Evolutionary conservation across 2,888 invertebrate species (phyloP), one percentile per base, ranked within the genome.

Genomic region (Xylota segnis): DNA sequence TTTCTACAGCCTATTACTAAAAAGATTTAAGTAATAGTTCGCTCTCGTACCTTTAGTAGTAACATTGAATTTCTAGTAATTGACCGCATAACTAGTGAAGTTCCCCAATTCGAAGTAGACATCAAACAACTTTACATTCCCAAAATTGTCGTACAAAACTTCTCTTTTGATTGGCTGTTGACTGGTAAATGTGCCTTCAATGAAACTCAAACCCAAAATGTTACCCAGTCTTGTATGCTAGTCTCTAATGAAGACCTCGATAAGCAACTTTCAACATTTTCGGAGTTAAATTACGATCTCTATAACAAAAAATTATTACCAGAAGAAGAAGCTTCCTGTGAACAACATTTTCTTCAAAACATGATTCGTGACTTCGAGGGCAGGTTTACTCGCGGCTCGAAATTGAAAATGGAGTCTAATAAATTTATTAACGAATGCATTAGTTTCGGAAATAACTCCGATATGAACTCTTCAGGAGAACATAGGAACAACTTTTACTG

Each of bases 101-200:
- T 66, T 23, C 40, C 66, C n/a, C 52, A 66, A 66, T 37, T 50
- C 34, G 50, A 65, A 50, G 4, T 50, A 0, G 34, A 65, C 23
- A 50, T 23, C 18, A 47, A 47, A 10, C 52, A 40, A 14, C 14
- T 66, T 1, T 18, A 4, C 14, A 52, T 66, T 52, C 66, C 52
- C 12, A 27, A 23, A 14, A 23, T 52, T 4, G 6, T 6, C 1
- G 52, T 37, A 6, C 29, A 29, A 29, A 29, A 29, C 29, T 29
- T 5, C 3, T 29, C 29, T 4, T 29, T 56, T 29, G 14, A 32
- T 29, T 59, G 59, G 59, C 59, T 59, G 4, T 40, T 59, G 9
- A 59, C 59, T 23, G 40, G 40, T 18, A 59, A n/a, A 23, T 59
- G 27, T 7, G 12, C 4, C 12, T 18, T 59, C 7, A 59, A 43